Conservation (phyloP, 2,797 vertebrate genomes). For the Gastrophryne carolinensis region DNA sequence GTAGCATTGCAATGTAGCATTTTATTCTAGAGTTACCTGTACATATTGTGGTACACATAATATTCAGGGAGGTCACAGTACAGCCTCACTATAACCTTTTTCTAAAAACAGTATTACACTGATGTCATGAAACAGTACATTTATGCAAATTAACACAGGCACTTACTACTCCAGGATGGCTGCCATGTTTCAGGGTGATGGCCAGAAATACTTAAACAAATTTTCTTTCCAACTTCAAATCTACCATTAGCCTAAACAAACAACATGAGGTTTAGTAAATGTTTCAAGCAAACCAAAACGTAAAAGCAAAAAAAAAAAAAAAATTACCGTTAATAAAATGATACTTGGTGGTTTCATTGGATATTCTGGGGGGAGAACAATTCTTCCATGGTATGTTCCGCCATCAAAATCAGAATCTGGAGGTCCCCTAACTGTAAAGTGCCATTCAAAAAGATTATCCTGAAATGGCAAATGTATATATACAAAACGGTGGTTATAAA, state of each 20-base stretch:
- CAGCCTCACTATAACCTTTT: too few relatives aligned
- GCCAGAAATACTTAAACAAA: constrained; percentile 97
- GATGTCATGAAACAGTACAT: background rate
- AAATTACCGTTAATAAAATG: constrained; percentile 91
- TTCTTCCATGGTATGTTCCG: constrained; percentile 93
- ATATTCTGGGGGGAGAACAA: constrained; percentile 94
- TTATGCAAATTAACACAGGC: constrained; percentile 21
- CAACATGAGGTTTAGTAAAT: background rate
- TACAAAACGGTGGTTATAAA: background rate
- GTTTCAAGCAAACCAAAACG: background rate
- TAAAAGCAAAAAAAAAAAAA: background rate
- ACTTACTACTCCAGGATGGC: constrained; percentile 98
- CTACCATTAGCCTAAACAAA: constrained; percentile 85
- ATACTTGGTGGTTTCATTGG: constrained; percentile 99
- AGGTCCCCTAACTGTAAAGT: constrained; percentile 94
- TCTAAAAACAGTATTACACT: too few relatives aligned
- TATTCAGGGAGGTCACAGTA: too few relatives aligned
- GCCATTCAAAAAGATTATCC: constrained; percentile 99
- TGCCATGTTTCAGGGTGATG: constrained; percentile 99
- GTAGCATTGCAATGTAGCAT: too few relatives aligned
- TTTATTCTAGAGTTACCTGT: too few relatives aligned
- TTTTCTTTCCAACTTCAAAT: constrained; percentile 98
- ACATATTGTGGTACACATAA: too few relatives aligned
- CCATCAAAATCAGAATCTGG: constrained; percentile 96
- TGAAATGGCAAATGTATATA: constrained; percentile 53